phyloP scores from a whole-genome alignment of 2,888 invertebrate genomes.

The Xiphydria camelus region DNA sequence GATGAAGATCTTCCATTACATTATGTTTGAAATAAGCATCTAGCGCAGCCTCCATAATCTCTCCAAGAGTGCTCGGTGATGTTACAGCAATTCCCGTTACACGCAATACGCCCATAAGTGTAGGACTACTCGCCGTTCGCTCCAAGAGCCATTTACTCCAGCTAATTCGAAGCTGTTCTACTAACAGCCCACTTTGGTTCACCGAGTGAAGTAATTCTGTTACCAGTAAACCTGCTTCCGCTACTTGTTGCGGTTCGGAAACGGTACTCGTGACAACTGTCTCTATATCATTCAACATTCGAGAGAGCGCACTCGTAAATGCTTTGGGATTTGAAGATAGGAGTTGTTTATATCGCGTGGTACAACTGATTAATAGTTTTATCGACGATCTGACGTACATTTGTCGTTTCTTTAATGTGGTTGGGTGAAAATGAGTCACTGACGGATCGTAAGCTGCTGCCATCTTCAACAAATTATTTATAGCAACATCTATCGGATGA shows the following conservation, averaged over 20 bases:
- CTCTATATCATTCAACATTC: conserved; percentile 63
- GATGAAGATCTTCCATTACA: conserved; percentile 52
- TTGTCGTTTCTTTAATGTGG: conserved; percentile 63
- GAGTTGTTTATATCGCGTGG: conserved; percentile 61
- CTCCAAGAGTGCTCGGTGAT: conserved; percentile 59
- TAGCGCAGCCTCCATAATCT: conserved; percentile 61
- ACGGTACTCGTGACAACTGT: conserved; percentile 56
- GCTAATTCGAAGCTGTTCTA: conserved; percentile 49
- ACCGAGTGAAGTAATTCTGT: conserved; percentile 60
- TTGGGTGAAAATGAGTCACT: conserved; percentile 56
- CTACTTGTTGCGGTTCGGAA: conserved; percentile 52
- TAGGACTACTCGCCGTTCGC: conserved; percentile 58
- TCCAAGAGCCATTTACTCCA: conserved; percentile 59
- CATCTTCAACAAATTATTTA: conserved; percentile 65
- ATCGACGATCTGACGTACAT: conserved; percentile 66
- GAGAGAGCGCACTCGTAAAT: conserved; percentile 58
- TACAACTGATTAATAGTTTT: conserved; percentile 63
- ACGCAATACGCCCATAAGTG: conserved; percentile 59
- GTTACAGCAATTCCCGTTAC: conserved; percentile 58
- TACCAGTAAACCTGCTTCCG: conserved; percentile 61
- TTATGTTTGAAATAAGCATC: conserved; percentile 62
- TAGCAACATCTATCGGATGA: conserved; percentile 63
- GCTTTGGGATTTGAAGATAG: conserved; percentile 59
- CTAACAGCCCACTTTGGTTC: conserved; percentile 50
- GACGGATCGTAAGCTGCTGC: conserved; percentile 64